Percentiles rank a stretch among this genome's conserved stretches.
Conservation (phyloP, 2,888 invertebrate genomes). For the Drosophila hamatofila region DNA sequence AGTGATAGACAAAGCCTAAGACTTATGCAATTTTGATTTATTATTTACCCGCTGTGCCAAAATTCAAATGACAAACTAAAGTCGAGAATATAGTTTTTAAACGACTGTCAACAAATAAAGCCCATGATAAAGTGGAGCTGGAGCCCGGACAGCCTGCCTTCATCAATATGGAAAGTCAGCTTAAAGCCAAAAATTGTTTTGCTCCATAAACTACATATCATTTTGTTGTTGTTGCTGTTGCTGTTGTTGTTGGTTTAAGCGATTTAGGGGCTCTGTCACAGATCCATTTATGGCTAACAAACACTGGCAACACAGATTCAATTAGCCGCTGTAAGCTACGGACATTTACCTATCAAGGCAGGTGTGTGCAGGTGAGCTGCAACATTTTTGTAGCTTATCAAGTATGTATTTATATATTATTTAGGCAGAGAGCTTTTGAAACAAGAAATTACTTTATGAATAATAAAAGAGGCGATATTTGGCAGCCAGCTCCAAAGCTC, state of each 20-base stretch:
- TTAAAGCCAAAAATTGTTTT: not conserved
- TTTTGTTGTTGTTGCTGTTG: not conserved
- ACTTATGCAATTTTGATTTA: not conserved
- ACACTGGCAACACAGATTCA: not conserved
- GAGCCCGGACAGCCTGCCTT: not conserved
- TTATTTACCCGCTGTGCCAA: not conserved
- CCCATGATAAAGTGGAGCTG: not conserved
- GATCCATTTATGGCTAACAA: not conserved
- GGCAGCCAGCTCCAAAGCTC: not conserved
- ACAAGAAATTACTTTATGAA: constrained; percentile 10
- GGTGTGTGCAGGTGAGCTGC: not conserved
- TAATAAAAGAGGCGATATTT: not conserved
- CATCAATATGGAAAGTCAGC: not conserved
- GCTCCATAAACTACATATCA: not conserved
- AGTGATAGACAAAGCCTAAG: not conserved
- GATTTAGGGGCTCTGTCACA: not conserved
- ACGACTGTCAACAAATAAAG: not conserved
- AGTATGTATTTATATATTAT: constrained; percentile 8
- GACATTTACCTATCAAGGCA: not conserved
- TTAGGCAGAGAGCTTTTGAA: not conserved
- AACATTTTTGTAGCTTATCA: not conserved
- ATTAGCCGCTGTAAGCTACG: not conserved
- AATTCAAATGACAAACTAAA: not conserved
- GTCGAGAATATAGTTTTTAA: not conserved
- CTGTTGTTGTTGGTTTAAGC: not conserved